Evolutionary conservation across 2,797 vertebrate species (phyloP).

Genomic region (Arrhamphus sclerolepis): DNA sequence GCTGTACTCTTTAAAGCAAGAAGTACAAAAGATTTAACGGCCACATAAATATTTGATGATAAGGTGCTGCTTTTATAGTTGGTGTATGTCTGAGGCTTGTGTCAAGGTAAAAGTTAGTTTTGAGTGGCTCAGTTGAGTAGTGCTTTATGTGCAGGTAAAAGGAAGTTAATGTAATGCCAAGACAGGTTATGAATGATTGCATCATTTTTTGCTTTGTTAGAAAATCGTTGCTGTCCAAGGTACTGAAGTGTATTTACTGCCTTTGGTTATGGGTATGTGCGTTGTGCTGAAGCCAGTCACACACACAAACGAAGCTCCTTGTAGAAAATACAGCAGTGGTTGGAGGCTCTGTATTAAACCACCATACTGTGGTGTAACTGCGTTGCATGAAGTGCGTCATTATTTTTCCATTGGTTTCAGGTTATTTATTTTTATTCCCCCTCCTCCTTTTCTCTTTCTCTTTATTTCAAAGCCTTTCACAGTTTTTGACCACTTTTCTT

Average conservation of each 20-base stretch:
- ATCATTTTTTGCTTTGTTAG: conserved; percentile 13
- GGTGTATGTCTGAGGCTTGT: neutral
- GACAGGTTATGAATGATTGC: conserved; percentile 19
- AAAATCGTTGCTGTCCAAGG: conserved; percentile 58
- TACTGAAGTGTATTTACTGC: conserved; percentile 50
- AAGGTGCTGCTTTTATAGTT: neutral
- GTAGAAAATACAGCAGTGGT: conserved; percentile 27
- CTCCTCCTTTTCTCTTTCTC: neutral
- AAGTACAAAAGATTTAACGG: too few species aligned
- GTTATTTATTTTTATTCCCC: neutral
- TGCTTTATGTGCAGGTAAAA: neutral
- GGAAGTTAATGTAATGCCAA: conserved; percentile 4
- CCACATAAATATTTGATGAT: neutral
- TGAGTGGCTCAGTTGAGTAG: neutral
- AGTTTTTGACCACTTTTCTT: conserved; percentile 7
- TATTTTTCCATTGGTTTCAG: conserved; percentile 1
- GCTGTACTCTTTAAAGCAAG: too few species aligned
- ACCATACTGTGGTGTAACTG: conserved; percentile 7
- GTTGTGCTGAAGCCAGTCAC: neutral
- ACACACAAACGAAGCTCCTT: neutral
- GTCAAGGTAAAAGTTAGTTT: neutral
- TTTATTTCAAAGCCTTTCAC: neutral
- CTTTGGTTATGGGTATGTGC: neutral
- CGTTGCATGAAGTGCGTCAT: conserved; percentile 11
- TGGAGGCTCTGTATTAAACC: neutral